Evolutionary conservation across 2,888 invertebrate genomes (phyloP).

Genomic region (Muscina levida): DNA sequence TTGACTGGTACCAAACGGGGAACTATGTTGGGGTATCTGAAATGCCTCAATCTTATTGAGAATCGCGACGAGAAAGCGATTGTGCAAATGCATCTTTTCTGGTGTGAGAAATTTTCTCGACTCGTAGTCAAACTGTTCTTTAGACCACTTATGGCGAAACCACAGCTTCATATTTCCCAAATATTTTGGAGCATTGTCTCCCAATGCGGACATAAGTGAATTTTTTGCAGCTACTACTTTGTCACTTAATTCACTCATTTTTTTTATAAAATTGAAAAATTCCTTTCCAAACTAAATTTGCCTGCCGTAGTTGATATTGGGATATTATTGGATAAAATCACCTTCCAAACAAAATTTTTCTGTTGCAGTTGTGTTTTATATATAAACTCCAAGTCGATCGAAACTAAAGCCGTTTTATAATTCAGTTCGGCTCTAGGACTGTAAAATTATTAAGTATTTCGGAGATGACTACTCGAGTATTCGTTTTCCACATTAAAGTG

Average conservation of each 20-base stretch:
- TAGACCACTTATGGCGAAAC: conserved; percentile 88
- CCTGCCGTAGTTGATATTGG: no score
- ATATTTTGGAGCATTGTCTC: conserved; percentile 86
- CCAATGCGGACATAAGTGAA: conserved; percentile 80
- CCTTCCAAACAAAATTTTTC: no score
- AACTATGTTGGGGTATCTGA: conserved; percentile 69
- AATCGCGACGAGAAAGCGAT: conserved; percentile 90
- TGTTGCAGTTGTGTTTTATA: no score
- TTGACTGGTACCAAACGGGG: conserved; percentile 30
- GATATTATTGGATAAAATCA: no score
- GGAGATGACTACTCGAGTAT: no score
- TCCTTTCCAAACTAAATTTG: no score
- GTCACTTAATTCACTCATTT: conserved; percentile 74
- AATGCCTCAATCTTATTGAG: conserved; percentile 85
- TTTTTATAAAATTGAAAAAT: no score
- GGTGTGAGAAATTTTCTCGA: conserved; percentile 86
- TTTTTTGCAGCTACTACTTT: conserved; percentile 75
- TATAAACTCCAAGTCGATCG: no score
- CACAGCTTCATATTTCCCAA: conserved; percentile 87
- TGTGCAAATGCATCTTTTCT: conserved; percentile 90
- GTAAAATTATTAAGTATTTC: no score
- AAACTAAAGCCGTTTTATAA: no score
- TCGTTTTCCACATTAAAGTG: no score
- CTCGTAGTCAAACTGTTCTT: conserved; percentile 91
- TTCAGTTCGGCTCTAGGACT: no score